A percentile compares a stretch with the other conserved stretches of the same genome.
These are phyloP conservation scores for Montipora efflorescens DNA, from an alignment of 64 coral and sea anemone genomes.

Conservation along the genomic window DNA sequence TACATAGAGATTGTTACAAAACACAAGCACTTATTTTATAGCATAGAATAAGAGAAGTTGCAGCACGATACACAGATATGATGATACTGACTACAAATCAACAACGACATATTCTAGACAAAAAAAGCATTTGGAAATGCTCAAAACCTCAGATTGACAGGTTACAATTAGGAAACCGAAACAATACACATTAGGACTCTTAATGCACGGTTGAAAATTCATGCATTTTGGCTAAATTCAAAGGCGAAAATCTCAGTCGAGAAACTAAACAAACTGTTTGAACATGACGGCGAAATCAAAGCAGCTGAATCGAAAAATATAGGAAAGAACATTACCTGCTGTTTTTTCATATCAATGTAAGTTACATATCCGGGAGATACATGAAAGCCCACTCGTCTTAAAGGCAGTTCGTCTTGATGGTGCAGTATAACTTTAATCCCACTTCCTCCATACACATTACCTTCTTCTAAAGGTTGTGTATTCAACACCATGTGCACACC, in stretches of 20 bases:
- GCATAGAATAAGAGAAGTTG: too few species aligned
- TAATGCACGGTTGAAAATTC: too few species aligned
- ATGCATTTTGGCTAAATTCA: background rate
- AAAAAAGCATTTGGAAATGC: background rate
- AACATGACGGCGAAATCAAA: background rate
- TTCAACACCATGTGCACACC: conserved; percentile 75
- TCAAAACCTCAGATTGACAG: background rate
- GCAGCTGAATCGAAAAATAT: background rate
- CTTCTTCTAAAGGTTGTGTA: conserved; percentile 49
- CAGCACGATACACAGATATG: background rate
- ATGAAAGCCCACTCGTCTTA: conserved; percentile 82
- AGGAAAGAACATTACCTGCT: conserved; percentile 72
- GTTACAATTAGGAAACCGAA: background rate
- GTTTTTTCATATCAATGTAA: conserved; percentile 71
- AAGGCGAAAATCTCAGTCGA: background rate
- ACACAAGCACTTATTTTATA: background rate
- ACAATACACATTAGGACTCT: background rate
- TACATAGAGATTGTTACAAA: background rate
- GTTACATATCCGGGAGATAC: conserved; percentile 85
- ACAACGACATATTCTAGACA: background rate
- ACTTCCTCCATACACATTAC: conserved; percentile 64
- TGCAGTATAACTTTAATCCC: conserved; percentile 87
- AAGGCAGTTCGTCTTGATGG: conserved; percentile 77
- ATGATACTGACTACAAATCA: background rate
- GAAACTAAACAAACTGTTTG: background rate